Percentiles rank a stretch among this genome's conserved stretches.
Conservation (phyloP, 2,797 vertebrate genomes). For the Anguilla anguilla region DNA sequence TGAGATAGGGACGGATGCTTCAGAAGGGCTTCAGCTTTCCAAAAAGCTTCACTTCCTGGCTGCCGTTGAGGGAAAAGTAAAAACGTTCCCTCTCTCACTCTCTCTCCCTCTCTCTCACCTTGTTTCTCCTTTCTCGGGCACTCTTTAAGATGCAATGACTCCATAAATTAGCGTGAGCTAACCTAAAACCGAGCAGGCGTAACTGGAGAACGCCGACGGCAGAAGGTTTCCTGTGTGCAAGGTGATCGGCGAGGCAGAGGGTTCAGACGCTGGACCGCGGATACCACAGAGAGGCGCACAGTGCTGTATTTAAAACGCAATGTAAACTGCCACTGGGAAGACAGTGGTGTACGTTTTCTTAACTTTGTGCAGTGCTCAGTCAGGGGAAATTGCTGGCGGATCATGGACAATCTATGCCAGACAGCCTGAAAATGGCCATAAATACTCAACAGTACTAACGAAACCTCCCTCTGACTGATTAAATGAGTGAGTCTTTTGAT, state of each 20-base stretch:
- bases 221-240: background rate
- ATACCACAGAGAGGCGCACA: background rate
- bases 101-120: background rate
- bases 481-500: constrained; percentile 2
- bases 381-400: background rate
- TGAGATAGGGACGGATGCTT: background rate
- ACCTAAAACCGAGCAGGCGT: background rate
- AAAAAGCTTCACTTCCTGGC: constrained; percentile 1
- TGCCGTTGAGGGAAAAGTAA: background rate
- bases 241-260: background rate
- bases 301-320: background rate
- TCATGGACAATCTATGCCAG: constrained; percentile 2
- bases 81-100: background rate
- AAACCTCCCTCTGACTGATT: background rate
- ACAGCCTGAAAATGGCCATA: background rate
- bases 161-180: background rate
- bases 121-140: constrained; percentile 41
- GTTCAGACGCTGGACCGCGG: background rate
- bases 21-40: constrained; percentile 3
- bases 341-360: background rate
- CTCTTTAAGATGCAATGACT: constrained; percentile 38
- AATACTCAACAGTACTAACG: background rate
- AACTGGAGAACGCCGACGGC: background rate
- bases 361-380: background rate
- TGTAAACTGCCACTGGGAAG: background rate